These are phyloP conservation scores for Limnothrissa miodon DNA, from an alignment of 2,113 vertebrate genomes.

Conservation along the genomic window DNA sequence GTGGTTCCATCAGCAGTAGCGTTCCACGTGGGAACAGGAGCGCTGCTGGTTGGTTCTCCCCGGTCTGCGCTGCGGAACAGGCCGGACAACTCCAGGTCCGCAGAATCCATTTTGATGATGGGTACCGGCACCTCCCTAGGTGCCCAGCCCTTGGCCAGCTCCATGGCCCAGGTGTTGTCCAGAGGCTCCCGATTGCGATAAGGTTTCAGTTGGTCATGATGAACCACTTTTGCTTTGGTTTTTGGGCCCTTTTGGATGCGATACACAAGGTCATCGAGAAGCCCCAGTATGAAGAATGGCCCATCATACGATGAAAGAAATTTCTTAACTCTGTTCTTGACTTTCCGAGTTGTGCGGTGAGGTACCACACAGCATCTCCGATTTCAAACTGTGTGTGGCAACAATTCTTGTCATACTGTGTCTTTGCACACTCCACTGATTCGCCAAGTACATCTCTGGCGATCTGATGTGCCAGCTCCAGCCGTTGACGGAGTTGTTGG, in stretches of 20 bases:
- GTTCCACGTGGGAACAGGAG: no score
- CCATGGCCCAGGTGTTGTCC: no score
- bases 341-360: conserved; percentile 29
- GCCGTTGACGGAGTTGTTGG: background rate
- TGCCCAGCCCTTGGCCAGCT: no score
- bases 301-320: conserved; percentile 35
- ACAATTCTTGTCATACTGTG: conserved; percentile 35
- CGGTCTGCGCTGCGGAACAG: no score
- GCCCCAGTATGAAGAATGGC: conserved; percentile 30
- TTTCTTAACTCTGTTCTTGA: conserved; percentile 25
- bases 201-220: no score
- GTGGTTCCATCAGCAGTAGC: no score
- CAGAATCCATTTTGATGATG: no score
- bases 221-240: conserved; percentile 21
- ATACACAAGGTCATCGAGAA: conserved; percentile 36
- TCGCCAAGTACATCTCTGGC: conserved; percentile 13
- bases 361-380: conserved; percentile 38
- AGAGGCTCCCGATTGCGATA: no score
- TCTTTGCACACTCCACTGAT: conserved; percentile 29
- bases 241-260: conserved; percentile 24
- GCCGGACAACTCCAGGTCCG: no score
- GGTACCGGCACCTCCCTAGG: no score
- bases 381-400: background rate
- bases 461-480: conserved; percentile 37
- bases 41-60: no score